Conservation (phyloP, 2,797 vertebrate genomes). For the Argya squamiceps region DNA sequence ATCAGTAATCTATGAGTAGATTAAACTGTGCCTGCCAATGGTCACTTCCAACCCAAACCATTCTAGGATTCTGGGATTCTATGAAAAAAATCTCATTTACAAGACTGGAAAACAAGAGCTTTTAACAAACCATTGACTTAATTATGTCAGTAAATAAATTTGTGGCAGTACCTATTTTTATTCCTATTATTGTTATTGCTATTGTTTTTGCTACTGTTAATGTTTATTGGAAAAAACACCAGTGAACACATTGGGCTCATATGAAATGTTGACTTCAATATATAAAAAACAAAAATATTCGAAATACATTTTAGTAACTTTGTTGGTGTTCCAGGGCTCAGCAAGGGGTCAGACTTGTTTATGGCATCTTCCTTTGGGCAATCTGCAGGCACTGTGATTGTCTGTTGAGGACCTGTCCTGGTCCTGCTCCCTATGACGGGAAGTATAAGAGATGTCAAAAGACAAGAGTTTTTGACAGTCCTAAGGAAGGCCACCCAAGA, state of each 20-base stretch:
- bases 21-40: not conserved
- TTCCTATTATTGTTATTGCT: not conserved
- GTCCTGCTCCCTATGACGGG: rapidly evolving
- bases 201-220: not conserved
- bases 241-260: not conserved
- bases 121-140: not conserved
- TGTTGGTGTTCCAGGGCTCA: rapidly evolving
- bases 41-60: not conserved
- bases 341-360: rapidly evolving
- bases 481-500: not conserved
- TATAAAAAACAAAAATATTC: not conserved
- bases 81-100: not conserved
- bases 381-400: not conserved
- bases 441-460: not conserved
- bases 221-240: not conserved
- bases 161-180: not conserved
- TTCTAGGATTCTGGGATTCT: not conserved
- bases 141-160: not conserved
- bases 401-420: not conserved
- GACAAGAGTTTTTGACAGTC: not conserved
- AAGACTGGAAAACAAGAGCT: not conserved
- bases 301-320: not conserved
- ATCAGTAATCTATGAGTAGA: not conserved
- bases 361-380: not conserved
- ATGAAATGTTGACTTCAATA: not conserved